Conservation (phyloP, 2,797 vertebrate genomes). For the Coregonus sp. region DNA sequence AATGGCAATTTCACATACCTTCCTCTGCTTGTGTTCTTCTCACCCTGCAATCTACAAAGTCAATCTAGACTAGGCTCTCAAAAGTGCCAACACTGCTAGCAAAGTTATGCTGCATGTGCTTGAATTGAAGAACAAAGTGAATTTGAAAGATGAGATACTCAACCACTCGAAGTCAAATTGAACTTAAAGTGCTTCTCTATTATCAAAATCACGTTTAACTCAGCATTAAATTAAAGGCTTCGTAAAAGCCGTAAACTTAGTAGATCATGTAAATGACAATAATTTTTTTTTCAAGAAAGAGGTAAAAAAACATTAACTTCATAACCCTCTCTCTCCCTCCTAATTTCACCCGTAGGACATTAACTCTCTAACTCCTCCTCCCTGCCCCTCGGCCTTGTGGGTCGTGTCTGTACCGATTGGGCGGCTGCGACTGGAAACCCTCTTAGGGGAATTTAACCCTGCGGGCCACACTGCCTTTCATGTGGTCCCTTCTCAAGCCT, state of each 20-base stretch:
- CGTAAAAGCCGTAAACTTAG: background rate
- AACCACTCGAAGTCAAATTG: background rate
- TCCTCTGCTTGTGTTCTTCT: background rate
- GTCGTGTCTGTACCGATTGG: conserved; percentile 63
- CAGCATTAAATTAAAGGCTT: background rate
- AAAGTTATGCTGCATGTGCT: background rate
- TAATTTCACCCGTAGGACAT: conserved; percentile 53
- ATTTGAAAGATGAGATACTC: background rate
- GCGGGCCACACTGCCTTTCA: conserved; percentile 73
- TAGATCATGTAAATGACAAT: background rate
- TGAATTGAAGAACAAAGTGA: background rate
- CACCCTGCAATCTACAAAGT: too few relatives aligned
- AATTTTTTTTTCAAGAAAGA: background rate
- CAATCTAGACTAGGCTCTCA: background rate
- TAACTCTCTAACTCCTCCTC: conserved; percentile 61
- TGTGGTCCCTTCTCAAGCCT: conserved; percentile 72
- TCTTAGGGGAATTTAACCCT: conserved; percentile 75
- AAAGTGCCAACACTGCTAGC: background rate
- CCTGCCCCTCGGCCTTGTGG: conserved; percentile 67
- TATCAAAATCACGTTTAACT: background rate
- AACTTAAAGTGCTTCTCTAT: background rate
- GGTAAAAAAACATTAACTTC: conserved; percentile 52
- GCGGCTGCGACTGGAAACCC: conserved; percentile 72
- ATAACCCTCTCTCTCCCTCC: conserved; percentile 34
- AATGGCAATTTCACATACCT: conserved; percentile 50